Conservation (phyloP, 2,888 invertebrate species). For the Spilosoma lubricipeda region DNA sequence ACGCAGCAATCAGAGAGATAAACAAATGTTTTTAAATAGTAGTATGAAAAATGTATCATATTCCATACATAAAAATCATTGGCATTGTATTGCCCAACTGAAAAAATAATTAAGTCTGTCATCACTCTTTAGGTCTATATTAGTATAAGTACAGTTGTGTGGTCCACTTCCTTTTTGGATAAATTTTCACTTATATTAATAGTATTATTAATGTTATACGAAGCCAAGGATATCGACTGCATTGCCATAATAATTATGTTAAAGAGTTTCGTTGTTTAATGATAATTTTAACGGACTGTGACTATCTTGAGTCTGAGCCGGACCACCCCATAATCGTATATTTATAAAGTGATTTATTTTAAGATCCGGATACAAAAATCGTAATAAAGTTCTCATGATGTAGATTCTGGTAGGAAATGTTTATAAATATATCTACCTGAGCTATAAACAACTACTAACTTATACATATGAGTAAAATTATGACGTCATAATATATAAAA, state of each 20-base stretch:
- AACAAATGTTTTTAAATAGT: too few relatives aligned
- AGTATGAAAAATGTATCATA: too few relatives aligned
- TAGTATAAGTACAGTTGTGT: conserved; percentile 29
- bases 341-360: conserved; percentile 8
- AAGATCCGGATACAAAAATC: neutral
- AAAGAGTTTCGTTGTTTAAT: conserved; percentile 15
- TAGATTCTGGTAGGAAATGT: neutral
- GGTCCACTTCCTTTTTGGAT: conserved; percentile 40
- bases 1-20: too few relatives aligned
- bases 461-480: neutral
- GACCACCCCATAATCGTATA: conserved; percentile 8
- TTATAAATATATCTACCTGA: neutral
- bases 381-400: neutral
- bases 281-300: conserved; percentile 11
- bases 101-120: neutral
- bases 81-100: too few relatives aligned
- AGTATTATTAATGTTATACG: conserved; percentile 31
- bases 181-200: conserved; percentile 40
- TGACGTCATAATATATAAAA: conserved; percentile 7
- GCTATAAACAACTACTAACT: neutral
- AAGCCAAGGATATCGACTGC: conserved; percentile 23
- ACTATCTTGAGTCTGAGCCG: neutral
- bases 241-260: conserved; percentile 23
- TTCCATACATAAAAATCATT: too few relatives aligned
- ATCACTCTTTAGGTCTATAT: conserved; percentile 20